phyloP scores from a whole-genome alignment of 2,113 vertebrate genomes.

The Cygnus buccinator region DNA sequence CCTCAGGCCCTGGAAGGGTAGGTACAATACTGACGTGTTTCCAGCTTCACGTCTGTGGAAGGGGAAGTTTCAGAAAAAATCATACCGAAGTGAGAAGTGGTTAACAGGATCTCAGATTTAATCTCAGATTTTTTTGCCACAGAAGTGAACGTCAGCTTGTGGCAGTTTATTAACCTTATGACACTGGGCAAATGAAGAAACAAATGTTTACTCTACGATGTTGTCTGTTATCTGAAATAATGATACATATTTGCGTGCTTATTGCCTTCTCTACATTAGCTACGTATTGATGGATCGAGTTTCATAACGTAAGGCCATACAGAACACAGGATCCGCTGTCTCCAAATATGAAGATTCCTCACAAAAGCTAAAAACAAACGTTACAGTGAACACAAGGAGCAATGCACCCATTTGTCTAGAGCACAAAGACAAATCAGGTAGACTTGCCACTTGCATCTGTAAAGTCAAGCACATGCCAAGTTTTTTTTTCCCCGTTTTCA shows the following conservation, averaged over 20 bases:
- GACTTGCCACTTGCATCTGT: background rate
- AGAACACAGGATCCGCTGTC: background rate
- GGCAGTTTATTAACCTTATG: constrained; percentile 20
- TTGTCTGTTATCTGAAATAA: background rate
- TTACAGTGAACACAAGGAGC: background rate
- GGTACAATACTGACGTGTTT: background rate
- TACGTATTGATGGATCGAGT: background rate
- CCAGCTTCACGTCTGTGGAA: background rate
- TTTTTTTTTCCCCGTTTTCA: background rate
- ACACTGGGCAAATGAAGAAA: background rate
- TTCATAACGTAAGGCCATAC: background rate
- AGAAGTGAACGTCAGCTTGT: background rate
- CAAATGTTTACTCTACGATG: background rate
- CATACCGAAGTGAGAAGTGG: background rate
- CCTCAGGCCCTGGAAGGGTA: background rate
- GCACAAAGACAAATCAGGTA: background rate
- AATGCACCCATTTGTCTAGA: background rate
- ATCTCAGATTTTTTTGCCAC: background rate
- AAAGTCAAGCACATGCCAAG: constrained; percentile 37
- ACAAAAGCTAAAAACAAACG: background rate
- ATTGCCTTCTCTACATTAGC: background rate
- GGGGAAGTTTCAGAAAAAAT: fast-evolving
- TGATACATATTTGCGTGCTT: background rate
- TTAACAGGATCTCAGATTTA: background rate
- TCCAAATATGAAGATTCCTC: background rate